Conservation (phyloP, 2,797 vertebrate genomes). For the Simalia tracyae region DNA sequence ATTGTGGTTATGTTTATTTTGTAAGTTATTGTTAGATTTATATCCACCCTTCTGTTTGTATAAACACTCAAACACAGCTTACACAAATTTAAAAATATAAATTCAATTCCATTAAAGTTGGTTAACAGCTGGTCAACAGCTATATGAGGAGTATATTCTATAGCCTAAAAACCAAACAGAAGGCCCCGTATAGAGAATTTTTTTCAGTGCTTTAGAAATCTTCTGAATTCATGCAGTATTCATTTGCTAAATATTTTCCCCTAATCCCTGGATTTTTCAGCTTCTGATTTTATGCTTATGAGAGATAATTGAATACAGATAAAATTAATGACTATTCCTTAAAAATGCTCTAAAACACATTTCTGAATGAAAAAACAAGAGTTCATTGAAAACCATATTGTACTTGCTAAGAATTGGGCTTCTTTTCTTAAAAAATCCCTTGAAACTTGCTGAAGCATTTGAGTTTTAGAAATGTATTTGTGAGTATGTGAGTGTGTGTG, state of each 20-base stretch:
- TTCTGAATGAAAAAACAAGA: slow-evolving; percentile 3
- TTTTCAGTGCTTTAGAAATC: no score
- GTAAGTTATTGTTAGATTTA: not conserved
- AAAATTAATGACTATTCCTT: not conserved
- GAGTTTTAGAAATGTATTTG: not conserved
- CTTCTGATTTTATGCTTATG: not conserved
- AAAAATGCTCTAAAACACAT: not conserved
- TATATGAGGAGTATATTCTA: not conserved
- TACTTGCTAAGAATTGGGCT: not conserved
- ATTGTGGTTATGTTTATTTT: not conserved
- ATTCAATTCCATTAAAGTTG: not conserved
- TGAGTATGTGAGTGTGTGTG: not conserved
- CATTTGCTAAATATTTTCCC: not conserved
- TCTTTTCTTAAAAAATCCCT: not conserved
- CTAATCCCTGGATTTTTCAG: not conserved
- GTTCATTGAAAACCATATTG: not conserved
- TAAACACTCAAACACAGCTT: not conserved
- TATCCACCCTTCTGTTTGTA: not conserved
- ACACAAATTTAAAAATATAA: not conserved
- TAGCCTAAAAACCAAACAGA: not conserved
- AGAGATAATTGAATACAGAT: not conserved
- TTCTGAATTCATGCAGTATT: not conserved
- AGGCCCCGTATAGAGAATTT: not conserved
- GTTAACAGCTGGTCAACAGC: not conserved
- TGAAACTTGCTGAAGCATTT: slow-evolving; percentile 9